Conservation (phyloP, 2,113 vertebrate species). For the Leptodactylus fuscus region DNA sequence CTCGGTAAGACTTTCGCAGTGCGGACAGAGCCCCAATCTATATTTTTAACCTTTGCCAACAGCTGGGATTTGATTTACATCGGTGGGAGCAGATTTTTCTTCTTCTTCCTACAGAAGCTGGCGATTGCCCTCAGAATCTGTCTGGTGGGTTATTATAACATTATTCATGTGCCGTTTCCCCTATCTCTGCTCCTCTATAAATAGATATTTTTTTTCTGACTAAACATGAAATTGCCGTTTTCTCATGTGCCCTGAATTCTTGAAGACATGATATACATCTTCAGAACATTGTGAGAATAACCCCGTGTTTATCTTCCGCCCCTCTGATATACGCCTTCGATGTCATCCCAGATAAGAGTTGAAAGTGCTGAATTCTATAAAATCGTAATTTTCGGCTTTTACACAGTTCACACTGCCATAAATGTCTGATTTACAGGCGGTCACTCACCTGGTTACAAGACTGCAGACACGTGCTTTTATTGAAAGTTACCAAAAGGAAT, state of each 20-base stretch:
- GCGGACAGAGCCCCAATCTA: background rate
- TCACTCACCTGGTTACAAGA: background rate
- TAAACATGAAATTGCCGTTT: slow-evolving; percentile 34
- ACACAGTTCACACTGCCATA: background rate
- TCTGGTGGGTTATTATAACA: slow-evolving; percentile 26
- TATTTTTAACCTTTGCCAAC: background rate
- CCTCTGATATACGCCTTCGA: background rate
- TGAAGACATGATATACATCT: background rate
- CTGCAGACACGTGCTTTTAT: no score
- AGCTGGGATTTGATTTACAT: slow-evolving; percentile 24
- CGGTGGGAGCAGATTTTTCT: slow-evolving; percentile 2
- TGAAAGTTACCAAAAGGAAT: no score
- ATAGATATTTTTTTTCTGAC: background rate
- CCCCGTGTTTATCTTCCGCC: background rate
- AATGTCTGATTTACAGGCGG: background rate
- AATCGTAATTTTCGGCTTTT: background rate
- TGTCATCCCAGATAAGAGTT: background rate
- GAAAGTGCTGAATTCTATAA: background rate
- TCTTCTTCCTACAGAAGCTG: background rate
- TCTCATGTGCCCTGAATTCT: slow-evolving; percentile 24
- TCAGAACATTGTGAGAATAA: background rate
- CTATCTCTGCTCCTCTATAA: background rate
- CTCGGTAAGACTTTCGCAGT: background rate
- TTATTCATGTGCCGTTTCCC: slow-evolving; percentile 19
- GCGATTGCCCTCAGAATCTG: background rate